Conservation (phyloP, 2,888 invertebrate species). For the Cepaea hortensis region DNA sequence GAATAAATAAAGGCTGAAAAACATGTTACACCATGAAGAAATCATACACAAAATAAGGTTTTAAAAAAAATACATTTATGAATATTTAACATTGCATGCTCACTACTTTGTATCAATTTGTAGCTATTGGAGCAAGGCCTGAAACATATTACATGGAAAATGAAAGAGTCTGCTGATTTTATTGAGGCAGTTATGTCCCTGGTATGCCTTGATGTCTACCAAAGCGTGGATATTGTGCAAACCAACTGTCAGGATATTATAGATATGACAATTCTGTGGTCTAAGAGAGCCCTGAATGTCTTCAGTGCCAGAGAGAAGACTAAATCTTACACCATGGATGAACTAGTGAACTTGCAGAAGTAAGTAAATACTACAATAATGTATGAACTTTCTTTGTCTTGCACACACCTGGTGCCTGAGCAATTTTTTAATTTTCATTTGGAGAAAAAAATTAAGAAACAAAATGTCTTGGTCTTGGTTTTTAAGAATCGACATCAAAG, state of each 20-base stretch:
- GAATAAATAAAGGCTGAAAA: background rate
- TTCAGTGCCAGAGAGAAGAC: conserved; percentile 64
- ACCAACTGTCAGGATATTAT: conserved; percentile 73
- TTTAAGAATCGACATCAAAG: too few relatives aligned
- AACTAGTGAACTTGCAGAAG: conserved; percentile 71
- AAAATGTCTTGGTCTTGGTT: too few relatives aligned
- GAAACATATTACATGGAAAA: conserved; percentile 74
- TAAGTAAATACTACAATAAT: conserved; percentile 51
- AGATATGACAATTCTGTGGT: conserved; percentile 73
- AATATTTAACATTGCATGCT: too few relatives aligned
- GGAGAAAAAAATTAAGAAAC: background rate
- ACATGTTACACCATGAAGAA: background rate
- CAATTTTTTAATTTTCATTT: background rate
- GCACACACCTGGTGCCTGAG: background rate
- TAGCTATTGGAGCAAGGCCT: conserved; percentile 75
- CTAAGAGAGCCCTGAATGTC: conserved; percentile 70
- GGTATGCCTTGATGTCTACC: conserved; percentile 74
- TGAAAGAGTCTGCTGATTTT: conserved; percentile 75
- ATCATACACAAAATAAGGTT: background rate
- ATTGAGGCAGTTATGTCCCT: conserved; percentile 75
- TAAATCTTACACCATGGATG: conserved; percentile 71
- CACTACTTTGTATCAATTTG: background rate
- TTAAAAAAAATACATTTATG: background rate
- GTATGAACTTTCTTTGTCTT: background rate
- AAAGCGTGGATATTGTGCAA: conserved; percentile 74